Percentiles rank a stretch among this genome's conserved stretches.
Evolutionary conservation across 2,797 vertebrate species (phyloP).

Genomic region (Bovichtus variegatus): DNA sequence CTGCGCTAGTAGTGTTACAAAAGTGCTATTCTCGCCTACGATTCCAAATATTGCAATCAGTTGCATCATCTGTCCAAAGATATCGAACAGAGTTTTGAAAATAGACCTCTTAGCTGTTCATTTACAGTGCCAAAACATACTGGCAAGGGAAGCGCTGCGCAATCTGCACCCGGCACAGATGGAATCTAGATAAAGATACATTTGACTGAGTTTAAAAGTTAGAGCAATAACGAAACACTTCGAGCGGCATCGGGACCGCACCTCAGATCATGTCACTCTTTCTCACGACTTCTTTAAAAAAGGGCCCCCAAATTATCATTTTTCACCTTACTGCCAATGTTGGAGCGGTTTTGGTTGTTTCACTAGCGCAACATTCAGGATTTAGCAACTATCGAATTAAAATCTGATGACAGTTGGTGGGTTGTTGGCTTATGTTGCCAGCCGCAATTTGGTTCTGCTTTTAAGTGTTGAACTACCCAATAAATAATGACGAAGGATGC

Average conservation of each 20-base stretch:
- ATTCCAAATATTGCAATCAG: not conserved
- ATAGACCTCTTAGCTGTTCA: not conserved
- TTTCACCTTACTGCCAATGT: not conserved
- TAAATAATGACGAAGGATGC: not conserved
- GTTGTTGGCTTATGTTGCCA: constrained; percentile 1
- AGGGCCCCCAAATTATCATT: no score
- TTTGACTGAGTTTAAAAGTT: no score
- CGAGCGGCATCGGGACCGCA: not conserved
- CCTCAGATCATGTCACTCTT: not conserved
- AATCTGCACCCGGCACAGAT: not conserved
- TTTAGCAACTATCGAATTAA: not conserved
- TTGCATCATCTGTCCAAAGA: not conserved
- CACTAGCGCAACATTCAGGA: no score
- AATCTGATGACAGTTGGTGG: not conserved
- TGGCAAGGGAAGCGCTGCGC: not conserved
- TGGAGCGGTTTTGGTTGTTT: not conserved
- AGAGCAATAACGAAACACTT: not conserved
- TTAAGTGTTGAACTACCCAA: not conserved
- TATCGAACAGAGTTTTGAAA: not conserved
- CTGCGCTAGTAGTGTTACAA: not conserved
- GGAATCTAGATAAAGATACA: not conserved
- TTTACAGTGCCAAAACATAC: not conserved
- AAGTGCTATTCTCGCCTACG: not conserved
- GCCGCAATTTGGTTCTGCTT: not conserved
- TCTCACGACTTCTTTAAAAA: not conserved